Evolutionary conservation across 2,888 invertebrate genomes (phyloP), one percentile per base, ranked within the genome.

Genomic region (Unio delphinus): DNA sequence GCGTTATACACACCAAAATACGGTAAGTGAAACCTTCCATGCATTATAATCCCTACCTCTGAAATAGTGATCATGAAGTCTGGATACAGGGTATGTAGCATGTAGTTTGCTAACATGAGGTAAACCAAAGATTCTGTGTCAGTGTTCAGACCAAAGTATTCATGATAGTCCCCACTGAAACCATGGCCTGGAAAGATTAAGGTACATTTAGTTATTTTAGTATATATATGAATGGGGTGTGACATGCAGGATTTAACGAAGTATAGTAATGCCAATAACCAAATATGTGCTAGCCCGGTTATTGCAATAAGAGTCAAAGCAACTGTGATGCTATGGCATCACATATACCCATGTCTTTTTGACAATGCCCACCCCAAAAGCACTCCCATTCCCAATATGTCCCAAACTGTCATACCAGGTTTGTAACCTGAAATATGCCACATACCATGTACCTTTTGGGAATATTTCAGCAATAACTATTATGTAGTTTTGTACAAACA

Each of bases 111-210:
- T 71, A 99, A 89, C 93, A 96, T 98, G 74, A 99, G 92, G 90
- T 99, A 99, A 55, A 95, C 93, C 0, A 99, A 90, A 0, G 98
- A 96, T 89, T 99, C 99, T 0, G 97, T 97, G 91, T 99, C 99
- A 0, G 97, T 96, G 88, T 96, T 96, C 61, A 99, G 91, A 0
- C 98, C 97, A 91, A 95, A 99, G 92, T 99, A 99, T 90, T 99
- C 98, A 87, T 96, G 95, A 89, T 99, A 99, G 89, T 95, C 94
- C 0, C 99, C 99, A 73, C 87, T 87, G 79, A 91, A 91, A 3
- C 87, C 86, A 76, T 87, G 86, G 60, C 88, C 90, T 90, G 79
- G 8, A 73, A 69, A 65, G 55, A 45, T 45, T 45, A 45, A 45
- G 45, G 45, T 45, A 45, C 34, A 45, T 45, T 45, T 2, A 45